Evolutionary conservation across 2,888 invertebrate species (phyloP).

Genomic region (Stenchaetothrips biformis): DNA sequence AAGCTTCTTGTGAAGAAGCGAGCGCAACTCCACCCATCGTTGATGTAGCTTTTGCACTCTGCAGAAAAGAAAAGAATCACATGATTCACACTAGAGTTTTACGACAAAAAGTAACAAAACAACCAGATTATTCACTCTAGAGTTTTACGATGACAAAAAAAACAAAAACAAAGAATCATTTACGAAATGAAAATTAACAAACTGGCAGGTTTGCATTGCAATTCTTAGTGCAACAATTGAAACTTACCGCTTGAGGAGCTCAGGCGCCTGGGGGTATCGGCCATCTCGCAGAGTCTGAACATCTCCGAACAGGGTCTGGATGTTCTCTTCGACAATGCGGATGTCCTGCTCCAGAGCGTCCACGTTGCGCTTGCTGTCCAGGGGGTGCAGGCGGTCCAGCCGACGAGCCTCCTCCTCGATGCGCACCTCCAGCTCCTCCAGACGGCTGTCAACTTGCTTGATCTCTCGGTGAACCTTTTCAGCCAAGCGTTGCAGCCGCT

Average conservation of each 20-base stretch:
- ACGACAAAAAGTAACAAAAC: no score
- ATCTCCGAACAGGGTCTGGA: constrained; percentile 85
- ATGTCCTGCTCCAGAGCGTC: constrained; percentile 86
- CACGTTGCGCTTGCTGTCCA: constrained; percentile 89
- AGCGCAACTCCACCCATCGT: constrained; percentile 81
- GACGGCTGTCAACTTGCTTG: constrained; percentile 79
- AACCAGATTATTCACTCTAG: no score
- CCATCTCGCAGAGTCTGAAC: constrained; percentile 83
- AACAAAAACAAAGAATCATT: constrained; percentile 25
- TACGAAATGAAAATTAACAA: background rate
- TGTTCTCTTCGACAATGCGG: constrained; percentile 74
- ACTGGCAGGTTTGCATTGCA: constrained; percentile 22
- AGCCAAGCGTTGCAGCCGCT: constrained; percentile 84
- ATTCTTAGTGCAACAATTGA: constrained; percentile 27
- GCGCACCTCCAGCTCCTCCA: constrained; percentile 81
- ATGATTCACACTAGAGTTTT: background rate
- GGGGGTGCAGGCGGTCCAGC: constrained; percentile 77
- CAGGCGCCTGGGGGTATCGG: constrained; percentile 75
- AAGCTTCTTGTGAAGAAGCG: constrained; percentile 80
- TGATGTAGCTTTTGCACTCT: constrained; percentile 85
- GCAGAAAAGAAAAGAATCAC: constrained; percentile 35
- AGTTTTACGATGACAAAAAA: no score
- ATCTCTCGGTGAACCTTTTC: constrained; percentile 81
- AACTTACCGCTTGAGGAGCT: constrained; percentile 68
- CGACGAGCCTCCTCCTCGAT: constrained; percentile 84